Percentiles rank a stretch among this genome's conserved stretches.
These are phyloP conservation scores for Drosophila mayaguana DNA, from an alignment of 2,888 invertebrate genomes.

Conservation along the genomic window DNA sequence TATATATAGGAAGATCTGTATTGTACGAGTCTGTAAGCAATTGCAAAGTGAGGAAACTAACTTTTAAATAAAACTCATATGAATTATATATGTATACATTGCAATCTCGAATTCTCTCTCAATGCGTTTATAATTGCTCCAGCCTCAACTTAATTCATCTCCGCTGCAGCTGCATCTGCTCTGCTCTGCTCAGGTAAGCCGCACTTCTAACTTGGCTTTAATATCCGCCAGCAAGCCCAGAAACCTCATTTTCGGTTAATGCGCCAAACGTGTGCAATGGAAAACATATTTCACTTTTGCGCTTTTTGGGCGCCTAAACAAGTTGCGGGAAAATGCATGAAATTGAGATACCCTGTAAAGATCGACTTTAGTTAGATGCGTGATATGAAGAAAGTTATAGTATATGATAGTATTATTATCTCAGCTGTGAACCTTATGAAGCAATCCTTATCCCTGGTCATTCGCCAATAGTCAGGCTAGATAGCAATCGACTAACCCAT, in stretches of 20 bases:
- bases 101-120: constrained; percentile 32
- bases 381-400: no score
- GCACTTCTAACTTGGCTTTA: constrained; percentile 19
- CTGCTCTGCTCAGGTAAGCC: not conserved
- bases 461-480: no score
- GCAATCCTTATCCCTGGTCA: no score
- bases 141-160: not conserved
- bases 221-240: constrained; percentile 37
- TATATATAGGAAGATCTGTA: constrained; percentile 31
- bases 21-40: constrained; percentile 53
- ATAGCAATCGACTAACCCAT: no score
- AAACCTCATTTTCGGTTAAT: constrained; percentile 47
- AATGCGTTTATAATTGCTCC: constrained; percentile 37
- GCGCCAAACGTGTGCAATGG: constrained; percentile 60
- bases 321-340: constrained; percentile 3
- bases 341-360: not conserved
- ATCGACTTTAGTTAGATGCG: no score
- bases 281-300: constrained; percentile 54
- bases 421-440: no score
- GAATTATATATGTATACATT: constrained; percentile 45
- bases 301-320: constrained; percentile 27
- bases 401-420: no score
- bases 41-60: constrained; percentile 52
- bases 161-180: not conserved
- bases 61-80: constrained; percentile 56